Evolutionary conservation across 2,797 vertebrate genomes (phyloP), one percentile per base, ranked within the genome.

Genomic region (Buceros bicornis): DNA sequence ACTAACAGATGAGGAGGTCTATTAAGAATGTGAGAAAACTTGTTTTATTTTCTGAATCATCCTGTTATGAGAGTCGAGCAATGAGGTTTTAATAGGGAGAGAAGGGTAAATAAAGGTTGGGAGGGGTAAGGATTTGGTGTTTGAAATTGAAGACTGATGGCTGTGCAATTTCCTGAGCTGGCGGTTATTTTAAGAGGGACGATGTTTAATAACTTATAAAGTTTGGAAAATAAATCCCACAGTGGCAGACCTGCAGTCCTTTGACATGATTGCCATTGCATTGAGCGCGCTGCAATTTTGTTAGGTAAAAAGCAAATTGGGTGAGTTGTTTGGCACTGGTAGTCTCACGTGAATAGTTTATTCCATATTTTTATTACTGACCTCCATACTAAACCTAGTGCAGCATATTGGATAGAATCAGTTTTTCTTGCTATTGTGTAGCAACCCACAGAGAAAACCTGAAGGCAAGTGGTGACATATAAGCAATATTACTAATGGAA

Each of bases 31-130:
- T 71, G 45, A 82, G 56, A 60, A 93, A 69, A 54, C 8, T 20
- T 60, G 25, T 26, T 91, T 67, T 79, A 8, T 92, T 91, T 94
- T 93, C 72, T 81, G 74, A 77, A 62, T 89, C n/a, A 42, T 69
- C n/a, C 9, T n/a, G 9, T n/a, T 82, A 3, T 1, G 28, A 61
- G 7, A 31, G 6, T 76, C 47, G 88, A 66, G 29, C n/a, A 62
- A 1, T 65, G 15, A 74, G 45, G 89, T 40, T 95, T 83, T 62
- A 11, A 87, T 71, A 74, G 47, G 47, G 79, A 93, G 50, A 73
- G 40, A 71, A 88, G 53, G 28, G 67, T 70, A 74, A 72, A 71
- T 95, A 40, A 94, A 73, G 62, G 13, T 56, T 57, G 57, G 69
- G 33, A 83, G 20, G 10, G 31, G 43, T 70, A 78, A 74, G 54